phyloP scores from a whole-genome alignment of 1,140 invertebrate genomes.

The Zelostemma sp. region DNA sequence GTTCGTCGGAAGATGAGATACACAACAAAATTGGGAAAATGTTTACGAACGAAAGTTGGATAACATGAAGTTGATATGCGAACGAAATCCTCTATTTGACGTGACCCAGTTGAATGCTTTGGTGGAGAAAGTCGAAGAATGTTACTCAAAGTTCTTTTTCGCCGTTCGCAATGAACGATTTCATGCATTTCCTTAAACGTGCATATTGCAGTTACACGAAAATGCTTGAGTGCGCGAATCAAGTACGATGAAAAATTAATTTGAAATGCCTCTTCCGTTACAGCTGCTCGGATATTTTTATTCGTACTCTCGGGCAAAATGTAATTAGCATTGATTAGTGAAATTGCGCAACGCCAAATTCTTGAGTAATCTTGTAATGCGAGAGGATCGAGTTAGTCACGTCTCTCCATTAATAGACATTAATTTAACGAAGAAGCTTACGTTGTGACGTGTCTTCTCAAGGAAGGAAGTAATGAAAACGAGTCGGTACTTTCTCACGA shows the following conservation, averaged over 20 bases:
- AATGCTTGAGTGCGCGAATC: conserved; percentile 15
- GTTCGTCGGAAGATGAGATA: too few species aligned
- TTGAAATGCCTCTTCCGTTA: too few species aligned
- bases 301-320: too few species aligned
- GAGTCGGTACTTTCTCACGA: conserved; percentile 56
- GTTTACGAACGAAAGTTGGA: too few species aligned
- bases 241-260: too few species aligned
- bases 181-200: conserved; percentile 32
- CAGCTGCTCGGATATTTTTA: too few species aligned
- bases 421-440: too few species aligned
- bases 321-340: too few species aligned
- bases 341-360: neutral
- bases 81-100: conserved; percentile 10
- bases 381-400: conserved; percentile 2
- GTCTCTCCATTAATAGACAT: too few species aligned
- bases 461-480: conserved; percentile 52
- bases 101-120: conserved; percentile 25
- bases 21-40: too few species aligned
- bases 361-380: neutral
- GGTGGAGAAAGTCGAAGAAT: conserved; percentile 38
- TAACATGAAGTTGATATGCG: too few species aligned
- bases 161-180: conserved; percentile 22
- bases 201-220: conserved; percentile 31
- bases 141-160: conserved; percentile 34
- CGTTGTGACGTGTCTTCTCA: conserved; percentile 31